Evolutionary conservation across 2,888 invertebrate genomes (phyloP).

Genomic region (Caenorhabditis zanzibari): DNA sequence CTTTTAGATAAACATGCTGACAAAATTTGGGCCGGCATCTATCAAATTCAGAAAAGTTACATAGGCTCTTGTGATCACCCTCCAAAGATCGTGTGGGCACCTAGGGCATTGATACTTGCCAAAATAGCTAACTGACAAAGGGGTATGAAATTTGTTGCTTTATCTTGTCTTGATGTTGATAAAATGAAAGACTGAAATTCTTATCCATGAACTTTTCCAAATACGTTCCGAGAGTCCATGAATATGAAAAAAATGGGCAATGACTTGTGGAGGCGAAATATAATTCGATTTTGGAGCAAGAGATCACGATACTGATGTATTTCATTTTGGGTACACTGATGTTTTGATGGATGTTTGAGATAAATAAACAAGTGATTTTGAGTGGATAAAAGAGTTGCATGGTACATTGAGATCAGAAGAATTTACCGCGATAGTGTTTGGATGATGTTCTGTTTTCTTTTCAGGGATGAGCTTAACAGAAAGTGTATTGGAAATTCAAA

Average conservation of each 20-base stretch:
- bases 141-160: too few species aligned
- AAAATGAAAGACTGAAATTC: constrained; percentile 15
- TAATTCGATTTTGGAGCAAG: constrained; percentile 26
- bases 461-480: too few species aligned
- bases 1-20: too few species aligned
- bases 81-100: too few species aligned
- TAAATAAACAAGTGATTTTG: not conserved
- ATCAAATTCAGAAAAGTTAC: too few species aligned
- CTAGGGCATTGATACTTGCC: too few species aligned
- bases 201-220: constrained; percentile 6
- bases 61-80: too few species aligned
- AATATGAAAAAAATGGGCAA: not conserved
- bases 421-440: too few species aligned
- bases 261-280: constrained; percentile 10
- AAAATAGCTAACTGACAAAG: too few species aligned
- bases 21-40: too few species aligned
- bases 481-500: too few species aligned
- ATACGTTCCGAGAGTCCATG: not conserved
- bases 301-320: not conserved
- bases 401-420: not conserved
- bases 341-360: not conserved
- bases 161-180: constrained; percentile 27
- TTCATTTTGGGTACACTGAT: constrained; percentile 26
- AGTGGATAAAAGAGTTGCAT: not conserved
- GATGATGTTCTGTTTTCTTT: too few species aligned